A percentile compares a stretch with the other conserved stretches of the same genome.
Evolutionary conservation across 2,797 vertebrate genomes (phyloP).

Genomic region (Lutjanus campechanus): DNA sequence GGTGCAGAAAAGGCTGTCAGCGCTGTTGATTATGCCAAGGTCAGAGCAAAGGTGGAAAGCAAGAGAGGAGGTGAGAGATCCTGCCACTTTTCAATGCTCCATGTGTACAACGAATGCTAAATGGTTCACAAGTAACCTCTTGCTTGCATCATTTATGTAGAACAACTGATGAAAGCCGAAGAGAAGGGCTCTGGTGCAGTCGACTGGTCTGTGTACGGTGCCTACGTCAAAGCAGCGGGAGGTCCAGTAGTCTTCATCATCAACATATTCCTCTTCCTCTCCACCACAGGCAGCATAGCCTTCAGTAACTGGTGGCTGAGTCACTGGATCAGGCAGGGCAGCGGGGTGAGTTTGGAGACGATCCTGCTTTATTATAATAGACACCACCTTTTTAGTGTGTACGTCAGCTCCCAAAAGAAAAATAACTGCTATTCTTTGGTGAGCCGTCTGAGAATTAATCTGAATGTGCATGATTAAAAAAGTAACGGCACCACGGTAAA

Average conservation of each 20-base stretch:
- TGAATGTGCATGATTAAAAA: slow-evolving; percentile 77
- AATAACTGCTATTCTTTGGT: slow-evolving; percentile 54
- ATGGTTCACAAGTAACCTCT: neutral
- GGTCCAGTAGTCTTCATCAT: slow-evolving; percentile 83
- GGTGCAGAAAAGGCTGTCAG: slow-evolving; percentile 47
- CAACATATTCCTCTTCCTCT: slow-evolving; percentile 87
- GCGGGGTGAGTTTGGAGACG: slow-evolving; percentile 83
- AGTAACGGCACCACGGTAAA: slow-evolving; percentile 68
- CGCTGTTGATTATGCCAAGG: slow-evolving; percentile 38
- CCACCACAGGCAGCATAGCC: slow-evolving; percentile 87
- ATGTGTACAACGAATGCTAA: slow-evolving; percentile 8
- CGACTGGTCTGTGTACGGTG: slow-evolving; percentile 83
- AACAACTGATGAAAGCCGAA: slow-evolving; percentile 86
- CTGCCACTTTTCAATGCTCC: neutral
- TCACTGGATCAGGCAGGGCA: slow-evolving; percentile 90
- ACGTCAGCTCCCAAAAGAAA: slow-evolving; percentile 53
- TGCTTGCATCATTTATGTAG: slow-evolving; percentile 61
- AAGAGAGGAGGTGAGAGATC: slow-evolving; percentile 78
- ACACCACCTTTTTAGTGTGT: slow-evolving; percentile 23
- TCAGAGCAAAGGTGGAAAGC: slow-evolving; percentile 64
- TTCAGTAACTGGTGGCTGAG: slow-evolving; percentile 93
- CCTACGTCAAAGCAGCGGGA: slow-evolving; percentile 89
- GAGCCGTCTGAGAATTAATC: slow-evolving; percentile 72
- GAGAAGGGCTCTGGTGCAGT: slow-evolving; percentile 86
- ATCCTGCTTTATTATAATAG: slow-evolving; percentile 26